A percentile compares a stretch with the other conserved stretches of the same genome.
Conservation (phyloP, 92 coral and sea anemone genomes). For the Anthopleura xanthogrammica region DNA sequence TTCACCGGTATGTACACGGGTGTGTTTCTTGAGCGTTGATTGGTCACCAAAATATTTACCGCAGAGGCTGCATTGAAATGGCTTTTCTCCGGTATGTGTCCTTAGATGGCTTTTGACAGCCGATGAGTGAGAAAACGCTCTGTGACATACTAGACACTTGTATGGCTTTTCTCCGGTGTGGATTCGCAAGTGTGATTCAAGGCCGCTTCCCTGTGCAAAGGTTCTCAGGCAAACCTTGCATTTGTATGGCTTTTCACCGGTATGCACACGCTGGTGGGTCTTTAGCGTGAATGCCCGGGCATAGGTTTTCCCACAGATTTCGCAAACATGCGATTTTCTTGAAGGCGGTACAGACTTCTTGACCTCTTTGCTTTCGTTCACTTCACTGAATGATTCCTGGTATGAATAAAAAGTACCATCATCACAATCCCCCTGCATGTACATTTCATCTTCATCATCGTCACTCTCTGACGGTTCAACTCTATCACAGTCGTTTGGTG, state of each 20-base stretch:
- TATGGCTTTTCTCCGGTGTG: constrained; percentile 82
- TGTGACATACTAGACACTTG: constrained; percentile 52
- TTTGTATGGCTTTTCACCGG: constrained; percentile 73
- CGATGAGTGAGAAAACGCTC: constrained; percentile 52
- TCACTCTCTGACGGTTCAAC: not conserved
- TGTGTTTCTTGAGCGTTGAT: constrained; percentile 78
- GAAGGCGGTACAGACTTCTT: not conserved
- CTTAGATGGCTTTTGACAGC: constrained; percentile 65
- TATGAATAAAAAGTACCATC: not conserved
- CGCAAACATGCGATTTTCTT: constrained; percentile 28
- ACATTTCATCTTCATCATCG: not conserved
- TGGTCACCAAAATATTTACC: constrained; percentile 69
- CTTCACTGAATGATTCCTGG: not conserved
- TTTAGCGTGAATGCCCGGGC: constrained; percentile 65
- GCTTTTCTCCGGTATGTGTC: constrained; percentile 65
- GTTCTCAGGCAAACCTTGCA: constrained; percentile 60
- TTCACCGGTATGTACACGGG: constrained; percentile 71
- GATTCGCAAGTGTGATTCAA: constrained; percentile 64
- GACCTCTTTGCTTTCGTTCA: not conserved
- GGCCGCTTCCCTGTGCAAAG: constrained; percentile 78
- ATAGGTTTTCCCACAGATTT: constrained; percentile 48
- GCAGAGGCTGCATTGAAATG: constrained; percentile 49
- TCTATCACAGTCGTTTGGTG: not conserved
- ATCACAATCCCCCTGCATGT: not conserved
- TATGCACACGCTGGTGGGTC: constrained; percentile 58